These are phyloP conservation scores for Hippocampus mohnikei DNA, from an alignment of 2,113 vertebrate genomes.

Conservation along the genomic window DNA sequence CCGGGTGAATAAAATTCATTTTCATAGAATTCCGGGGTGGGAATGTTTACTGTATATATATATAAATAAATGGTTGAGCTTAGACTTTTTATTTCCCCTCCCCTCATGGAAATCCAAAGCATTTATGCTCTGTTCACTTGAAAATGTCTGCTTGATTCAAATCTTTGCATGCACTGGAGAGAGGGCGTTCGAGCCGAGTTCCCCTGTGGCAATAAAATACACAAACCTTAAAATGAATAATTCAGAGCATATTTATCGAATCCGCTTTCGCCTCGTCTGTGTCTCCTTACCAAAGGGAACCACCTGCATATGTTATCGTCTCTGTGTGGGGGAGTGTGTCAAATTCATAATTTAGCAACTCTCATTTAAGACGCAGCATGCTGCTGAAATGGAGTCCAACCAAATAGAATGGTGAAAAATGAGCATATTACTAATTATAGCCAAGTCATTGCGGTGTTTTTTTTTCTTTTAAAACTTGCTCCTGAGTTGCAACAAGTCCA, in stretches of 20 bases:
- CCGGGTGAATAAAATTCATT: no score
- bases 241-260: constrained; percentile 18
- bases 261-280: neutral
- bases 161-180: constrained; percentile 5
- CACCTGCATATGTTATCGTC: neutral
- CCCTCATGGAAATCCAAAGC: neutral
- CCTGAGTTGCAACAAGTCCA: no score
- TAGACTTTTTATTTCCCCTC: neutral
- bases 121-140: neutral
- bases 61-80: no score
- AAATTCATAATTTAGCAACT: neutral
- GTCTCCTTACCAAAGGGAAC: neutral
- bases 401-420: neutral
- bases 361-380: neutral
- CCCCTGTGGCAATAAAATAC: neutral
- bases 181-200: neutral
- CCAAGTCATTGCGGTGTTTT: no score
- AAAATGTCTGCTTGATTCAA: neutral
- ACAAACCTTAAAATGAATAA: constrained; percentile 13
- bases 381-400: neutral
- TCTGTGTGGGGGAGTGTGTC: constrained; percentile 1
- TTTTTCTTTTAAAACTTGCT: no score
- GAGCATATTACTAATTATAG: neutral
- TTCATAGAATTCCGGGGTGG: no score
- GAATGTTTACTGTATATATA: no score